A percentile compares a stretch with the other conserved stretches of the same genome.
Conservation (phyloP, 2,888 invertebrate species). For the Chaitophorus viminalis region DNA sequence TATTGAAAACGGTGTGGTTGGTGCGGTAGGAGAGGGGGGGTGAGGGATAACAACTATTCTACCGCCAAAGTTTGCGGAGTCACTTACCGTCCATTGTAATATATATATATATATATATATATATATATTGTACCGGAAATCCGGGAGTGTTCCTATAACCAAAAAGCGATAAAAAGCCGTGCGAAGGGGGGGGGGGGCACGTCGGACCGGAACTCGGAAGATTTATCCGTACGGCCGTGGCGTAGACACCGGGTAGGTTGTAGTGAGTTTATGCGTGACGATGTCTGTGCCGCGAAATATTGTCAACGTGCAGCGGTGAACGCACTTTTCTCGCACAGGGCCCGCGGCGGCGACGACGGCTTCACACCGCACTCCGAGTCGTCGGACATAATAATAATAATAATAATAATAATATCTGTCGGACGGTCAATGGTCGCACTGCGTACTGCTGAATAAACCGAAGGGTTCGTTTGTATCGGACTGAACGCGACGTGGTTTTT, state of each 20-base stretch:
- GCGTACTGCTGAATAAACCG: constrained; percentile 23
- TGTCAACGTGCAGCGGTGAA: neutral
- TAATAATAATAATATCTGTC: neutral
- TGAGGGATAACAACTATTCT: too few relatives aligned
- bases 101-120: too few relatives aligned
- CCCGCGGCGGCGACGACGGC: neutral
- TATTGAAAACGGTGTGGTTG: too few relatives aligned
- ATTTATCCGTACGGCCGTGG: neutral
- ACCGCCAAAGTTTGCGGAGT: neutral
- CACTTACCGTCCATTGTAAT: neutral
- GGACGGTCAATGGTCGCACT: constrained; percentile 22
- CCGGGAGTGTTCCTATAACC: neutral
- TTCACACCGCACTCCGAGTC: constrained; percentile 13
- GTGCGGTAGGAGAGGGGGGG: too few relatives aligned
- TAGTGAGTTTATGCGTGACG: neutral
- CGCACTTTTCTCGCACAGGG: constrained; percentile 3
- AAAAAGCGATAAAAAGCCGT: neutral
- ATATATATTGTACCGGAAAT: neutral
- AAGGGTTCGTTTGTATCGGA: constrained; percentile 34
- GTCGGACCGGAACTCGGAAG: neutral
- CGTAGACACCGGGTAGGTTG: neutral
- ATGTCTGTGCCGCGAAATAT: neutral
- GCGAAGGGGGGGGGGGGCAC: too few relatives aligned
- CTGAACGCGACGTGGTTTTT: constrained; percentile 11
- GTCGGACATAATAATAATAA: constrained; percentile 13